Percentiles rank a stretch among this genome's conserved stretches.
phyloP scores from a whole-genome alignment of 2,888 invertebrate genomes.

The Cheilosia vernalis region DNA sequence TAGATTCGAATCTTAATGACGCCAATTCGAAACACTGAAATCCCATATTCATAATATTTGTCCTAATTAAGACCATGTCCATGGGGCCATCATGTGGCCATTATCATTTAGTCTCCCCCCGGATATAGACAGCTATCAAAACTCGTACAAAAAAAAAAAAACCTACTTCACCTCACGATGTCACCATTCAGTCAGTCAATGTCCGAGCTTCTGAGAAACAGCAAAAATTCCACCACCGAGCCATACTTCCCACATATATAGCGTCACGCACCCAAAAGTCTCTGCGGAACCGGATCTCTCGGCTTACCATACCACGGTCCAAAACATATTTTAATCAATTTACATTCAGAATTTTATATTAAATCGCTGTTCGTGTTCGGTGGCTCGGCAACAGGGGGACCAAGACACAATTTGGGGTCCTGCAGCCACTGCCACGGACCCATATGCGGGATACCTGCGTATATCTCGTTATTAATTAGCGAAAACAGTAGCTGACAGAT shows the following conservation, averaged over 20 bases:
- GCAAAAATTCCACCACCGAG: conserved; percentile 37
- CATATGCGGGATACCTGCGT: conserved; percentile 76
- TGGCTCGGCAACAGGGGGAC: conserved; percentile 5
- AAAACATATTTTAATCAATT: conserved; percentile 70
- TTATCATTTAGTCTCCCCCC: conserved; percentile 28
- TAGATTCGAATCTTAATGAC: conserved; percentile 48
- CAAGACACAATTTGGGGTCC: conserved; percentile 74
- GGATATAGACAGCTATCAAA: conserved; percentile 40
- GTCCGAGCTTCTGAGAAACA: conserved; percentile 55
- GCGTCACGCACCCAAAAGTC: conserved; percentile 61
- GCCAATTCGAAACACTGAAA: conserved; percentile 64
- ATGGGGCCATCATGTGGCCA: conserved; percentile 3
- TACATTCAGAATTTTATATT: conserved; percentile 70
- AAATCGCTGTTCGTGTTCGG: conserved; percentile 35
- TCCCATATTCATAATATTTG: conserved; percentile 46
- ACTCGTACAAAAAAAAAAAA: conserved; percentile 11
- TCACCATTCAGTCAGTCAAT: conserved; percentile 64
- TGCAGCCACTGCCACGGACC: conserved; percentile 78
- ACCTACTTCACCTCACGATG: conserved; percentile 42
- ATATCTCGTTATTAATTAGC: conserved; percentile 83
- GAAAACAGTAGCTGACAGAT: conserved; percentile 83
- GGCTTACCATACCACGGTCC: conserved; percentile 8
- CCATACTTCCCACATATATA: conserved; percentile 60
- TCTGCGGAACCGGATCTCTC: conserved; percentile 27
- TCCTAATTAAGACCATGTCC: conserved; percentile 61